Evolutionary conservation across 2,113 vertebrate genomes (phyloP).

Genomic region (Erythrocebus patas): DNA sequence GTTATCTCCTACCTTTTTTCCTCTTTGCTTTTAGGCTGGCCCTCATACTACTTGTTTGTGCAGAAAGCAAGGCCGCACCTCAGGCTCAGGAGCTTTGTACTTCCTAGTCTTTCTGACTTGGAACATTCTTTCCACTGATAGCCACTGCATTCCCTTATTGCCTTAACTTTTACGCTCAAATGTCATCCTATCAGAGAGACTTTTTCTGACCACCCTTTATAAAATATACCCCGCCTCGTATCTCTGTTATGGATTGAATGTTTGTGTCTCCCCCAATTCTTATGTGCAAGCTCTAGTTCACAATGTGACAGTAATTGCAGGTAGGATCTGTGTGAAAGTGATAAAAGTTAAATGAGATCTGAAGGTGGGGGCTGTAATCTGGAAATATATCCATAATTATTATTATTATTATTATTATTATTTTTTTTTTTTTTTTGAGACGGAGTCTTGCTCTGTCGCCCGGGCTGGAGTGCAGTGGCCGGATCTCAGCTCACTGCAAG

Average conservation of each 20-base stretch:
- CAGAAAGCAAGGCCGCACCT: not conserved
- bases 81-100: not conserved
- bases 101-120: not conserved
- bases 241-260: not conserved
- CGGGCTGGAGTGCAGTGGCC: too few species aligned
- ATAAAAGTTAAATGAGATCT: not conserved
- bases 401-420: not conserved
- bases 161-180: not conserved
- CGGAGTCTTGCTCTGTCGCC: too few species aligned
- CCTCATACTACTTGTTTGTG: not conserved
- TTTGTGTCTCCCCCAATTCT: too few species aligned
- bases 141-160: not conserved
- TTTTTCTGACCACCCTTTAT: not conserved
- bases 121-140: not conserved
- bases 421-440: too few species aligned
- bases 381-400: not conserved
- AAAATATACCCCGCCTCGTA: not conserved
- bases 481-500: too few species aligned
- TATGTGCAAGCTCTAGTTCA: too few species aligned
- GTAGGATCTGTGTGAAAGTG: too few species aligned
- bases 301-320: not conserved
- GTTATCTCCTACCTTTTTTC: not conserved
- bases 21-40: not conserved
- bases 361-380: not conserved
- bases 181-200: not conserved